Conservation (phyloP, 2,797 vertebrate genomes). For the Hypotaenidia okinawae region DNA sequence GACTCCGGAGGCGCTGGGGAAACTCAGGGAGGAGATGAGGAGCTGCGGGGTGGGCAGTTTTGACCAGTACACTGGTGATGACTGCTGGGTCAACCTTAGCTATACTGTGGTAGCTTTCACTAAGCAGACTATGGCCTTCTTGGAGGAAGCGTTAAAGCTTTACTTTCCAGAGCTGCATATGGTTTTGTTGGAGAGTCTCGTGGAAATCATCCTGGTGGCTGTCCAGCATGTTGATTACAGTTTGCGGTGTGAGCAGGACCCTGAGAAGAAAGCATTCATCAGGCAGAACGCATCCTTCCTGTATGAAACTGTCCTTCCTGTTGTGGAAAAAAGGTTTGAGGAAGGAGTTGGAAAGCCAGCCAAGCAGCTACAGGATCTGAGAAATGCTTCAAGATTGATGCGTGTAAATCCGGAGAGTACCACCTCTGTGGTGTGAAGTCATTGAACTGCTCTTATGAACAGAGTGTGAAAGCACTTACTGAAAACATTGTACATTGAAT, state of each 20-base stretch:
- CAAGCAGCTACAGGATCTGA: slow-evolving; percentile 95
- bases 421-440: slow-evolving; percentile 89
- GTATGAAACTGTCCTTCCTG: slow-evolving; percentile 94
- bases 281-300: slow-evolving; percentile 94
- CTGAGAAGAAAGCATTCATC: slow-evolving; percentile 94
- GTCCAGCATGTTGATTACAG: slow-evolving; percentile 98
- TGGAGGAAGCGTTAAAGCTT: slow-evolving; percentile 95
- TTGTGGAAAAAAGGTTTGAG: slow-evolving; percentile 94
- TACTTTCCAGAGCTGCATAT: slow-evolving; percentile 98
- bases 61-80: slow-evolving; percentile 93
- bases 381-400: slow-evolving; percentile 87
- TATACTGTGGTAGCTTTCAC: slow-evolving; percentile 98
- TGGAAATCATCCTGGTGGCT: slow-evolving; percentile 94
- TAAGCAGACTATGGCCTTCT: slow-evolving; percentile 97
- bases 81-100: slow-evolving; percentile 99
- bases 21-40: slow-evolving; percentile 96
- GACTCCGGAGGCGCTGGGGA: slow-evolving; percentile 93
- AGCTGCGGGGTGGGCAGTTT: slow-evolving; percentile 87
- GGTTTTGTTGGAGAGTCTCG: slow-evolving; percentile 94
- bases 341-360: slow-evolving; percentile 96
- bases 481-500: slow-evolving; percentile 17
- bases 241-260: slow-evolving; percentile 95
- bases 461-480: not conserved
- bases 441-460: not conserved
- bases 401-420: slow-evolving; percentile 95